Evolutionary conservation across 2,113 vertebrate species (phyloP), one percentile per base, ranked within the genome.

Genomic region (Osmerus mordax): DNA sequence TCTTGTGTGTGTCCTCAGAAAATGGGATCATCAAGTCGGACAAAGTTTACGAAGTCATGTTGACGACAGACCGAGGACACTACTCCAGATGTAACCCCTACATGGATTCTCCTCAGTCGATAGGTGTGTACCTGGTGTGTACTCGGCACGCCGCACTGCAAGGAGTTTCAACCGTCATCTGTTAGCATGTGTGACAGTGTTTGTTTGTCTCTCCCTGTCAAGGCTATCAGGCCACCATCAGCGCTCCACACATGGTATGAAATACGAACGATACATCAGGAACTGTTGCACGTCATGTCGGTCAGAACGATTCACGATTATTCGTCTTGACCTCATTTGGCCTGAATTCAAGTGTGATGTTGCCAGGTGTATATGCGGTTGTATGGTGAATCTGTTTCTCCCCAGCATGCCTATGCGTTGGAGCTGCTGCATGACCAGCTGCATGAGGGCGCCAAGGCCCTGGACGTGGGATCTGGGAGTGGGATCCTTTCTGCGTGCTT

Each of bases 191-290:
- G 41, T 47, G 41, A 47, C 29, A 70, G 73, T 74, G 55, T 71
- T 0, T 78, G 29, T 55, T 65, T 88, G 64, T 86, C 61, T 86
- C 77, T 81, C 29, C 53, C 59, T 69, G 64, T 74, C 25, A 88
- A 99, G 97, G 97, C 77, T 99, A 94, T 88, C 97, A 99, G 90
- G 97, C 97, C 86, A 99, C 97, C 87, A 99, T 99, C 92, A 99
- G 97, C 82, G 97, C 97, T 75, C 97, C 97, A 77, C 97, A 99
- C 83, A 99, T 99, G 97, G 97, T 99, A 95, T 85, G 94, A 83
- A 23, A 87, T 53, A 47, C 61, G 58, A 73, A 63, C 63, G 15
- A 29, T 18, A 67, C 76, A 63, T 66, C 11, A 47, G 16, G 69
- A 53, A 28, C 68, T 70, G 76, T 71, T 72, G 23, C 65, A 54